A percentile compares a stretch with the other conserved stretches of the same genome.
Evolutionary conservation across 2,888 invertebrate genomes (phyloP).

Genomic region (Portevinia maculata): DNA sequence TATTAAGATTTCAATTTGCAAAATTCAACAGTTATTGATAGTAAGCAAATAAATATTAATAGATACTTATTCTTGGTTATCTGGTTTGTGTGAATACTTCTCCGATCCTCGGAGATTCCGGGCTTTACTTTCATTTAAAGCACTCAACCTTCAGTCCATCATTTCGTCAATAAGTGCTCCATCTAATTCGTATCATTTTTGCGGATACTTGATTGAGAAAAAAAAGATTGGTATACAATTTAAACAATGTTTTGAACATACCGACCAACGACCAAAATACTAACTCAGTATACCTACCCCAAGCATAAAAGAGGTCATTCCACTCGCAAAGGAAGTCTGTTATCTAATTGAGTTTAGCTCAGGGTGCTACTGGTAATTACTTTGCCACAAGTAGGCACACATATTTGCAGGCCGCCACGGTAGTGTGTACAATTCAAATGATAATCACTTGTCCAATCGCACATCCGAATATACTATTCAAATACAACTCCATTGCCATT

Average conservation of each 20-base stretch:
- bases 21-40: neutral
- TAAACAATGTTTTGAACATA: too few relatives aligned
- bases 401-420: constrained; percentile 17
- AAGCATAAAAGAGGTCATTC: constrained; percentile 48
- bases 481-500: constrained; percentile 35
- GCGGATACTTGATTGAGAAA: too few relatives aligned
- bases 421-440: constrained; percentile 47
- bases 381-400: constrained; percentile 43
- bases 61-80: too few relatives aligned
- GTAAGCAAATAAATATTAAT: neutral
- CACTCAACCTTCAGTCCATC: too few relatives aligned
- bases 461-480: constrained; percentile 52
- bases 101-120: too few relatives aligned
- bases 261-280: neutral
- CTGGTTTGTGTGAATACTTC: too few relatives aligned
- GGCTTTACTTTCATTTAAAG: too few relatives aligned
- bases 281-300: constrained; percentile 1
- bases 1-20: neutral
- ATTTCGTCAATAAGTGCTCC: too few relatives aligned
- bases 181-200: too few relatives aligned
- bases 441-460: constrained; percentile 26
- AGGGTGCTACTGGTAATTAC: constrained; percentile 64
- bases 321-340: constrained; percentile 52
- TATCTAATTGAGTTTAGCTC: constrained; percentile 70
- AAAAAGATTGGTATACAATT: too few relatives aligned